Evolutionary conservation across 2,113 vertebrate genomes (phyloP).

Genomic region (Xenopus tropicalis): UCB_Xtro_10.0 CM004445.2:16582501-16583000

Average conservation of each 20-base stretch:
- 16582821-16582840: too few species aligned
- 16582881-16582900: constrained; percentile 97
- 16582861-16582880: constrained; percentile 91
- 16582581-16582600: constrained; percentile 67
- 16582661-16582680: too few species aligned
- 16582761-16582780: too few species aligned
- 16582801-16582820: too few species aligned
- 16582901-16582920: constrained; percentile 96
- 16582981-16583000: constrained; percentile 92
- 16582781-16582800: too few species aligned
- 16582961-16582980: constrained; percentile 92
- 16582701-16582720: too few species aligned
- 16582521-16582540: constrained; percentile 70
- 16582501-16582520: constrained; percentile 82
- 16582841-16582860: constrained; percentile 84
- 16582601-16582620: not conserved
- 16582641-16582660: too few species aligned
- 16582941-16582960: constrained; percentile 97
- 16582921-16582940: constrained; percentile 97
- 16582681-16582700: too few species aligned
- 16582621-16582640: too few species aligned
- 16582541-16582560: constrained; percentile 82
- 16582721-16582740: too few species aligned
- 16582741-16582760: too few species aligned
- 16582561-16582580: constrained; percentile 63